Evolutionary conservation across 1,140 invertebrate species (phyloP).

Genomic region (Drosophila teissieri): DNA sequence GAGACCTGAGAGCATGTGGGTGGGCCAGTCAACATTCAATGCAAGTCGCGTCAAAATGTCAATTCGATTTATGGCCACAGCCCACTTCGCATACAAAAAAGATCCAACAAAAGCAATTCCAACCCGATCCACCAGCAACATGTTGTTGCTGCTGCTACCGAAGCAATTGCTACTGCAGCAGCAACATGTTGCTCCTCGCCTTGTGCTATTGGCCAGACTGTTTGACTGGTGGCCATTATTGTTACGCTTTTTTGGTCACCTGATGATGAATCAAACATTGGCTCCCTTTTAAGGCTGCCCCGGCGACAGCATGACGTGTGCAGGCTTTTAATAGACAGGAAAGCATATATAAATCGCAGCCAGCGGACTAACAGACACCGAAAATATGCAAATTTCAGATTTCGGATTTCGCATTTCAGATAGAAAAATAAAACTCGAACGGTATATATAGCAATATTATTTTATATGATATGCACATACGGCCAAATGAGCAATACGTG

Average conservation of each 20-base stretch:
- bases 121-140: slow-evolving; percentile 33
- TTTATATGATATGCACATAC: slow-evolving; percentile 41
- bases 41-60: slow-evolving; percentile 70
- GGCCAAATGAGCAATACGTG: slow-evolving; percentile 41
- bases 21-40: slow-evolving; percentile 45
- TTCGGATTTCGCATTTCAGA: not conserved
- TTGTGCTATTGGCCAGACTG: slow-evolving; percentile 1
- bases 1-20: slow-evolving; percentile 52
- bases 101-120: slow-evolving; percentile 1
- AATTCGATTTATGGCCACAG: slow-evolving; percentile 68
- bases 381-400: slow-evolving; percentile 47
- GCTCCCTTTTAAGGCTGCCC: slow-evolving; percentile 59
- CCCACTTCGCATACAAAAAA: slow-evolving; percentile 49
- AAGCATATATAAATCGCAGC: slow-evolving; percentile 35
- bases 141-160: slow-evolving; percentile 29
- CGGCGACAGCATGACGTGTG: slow-evolving; percentile 58
- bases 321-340: slow-evolving; percentile 54
- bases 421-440: slow-evolving; percentile 8
- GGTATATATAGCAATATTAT: slow-evolving; percentile 9
- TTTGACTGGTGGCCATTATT: slow-evolving; percentile 41
- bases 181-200: slow-evolving; percentile 40
- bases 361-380: slow-evolving; percentile 35
- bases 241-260: slow-evolving; percentile 52
- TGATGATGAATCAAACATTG: slow-evolving; percentile 57
- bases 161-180: slow-evolving; percentile 5